Evolutionary conservation across 2,888 invertebrate species (phyloP).

Genomic region (Rhorus exstirpatorius): DNA sequence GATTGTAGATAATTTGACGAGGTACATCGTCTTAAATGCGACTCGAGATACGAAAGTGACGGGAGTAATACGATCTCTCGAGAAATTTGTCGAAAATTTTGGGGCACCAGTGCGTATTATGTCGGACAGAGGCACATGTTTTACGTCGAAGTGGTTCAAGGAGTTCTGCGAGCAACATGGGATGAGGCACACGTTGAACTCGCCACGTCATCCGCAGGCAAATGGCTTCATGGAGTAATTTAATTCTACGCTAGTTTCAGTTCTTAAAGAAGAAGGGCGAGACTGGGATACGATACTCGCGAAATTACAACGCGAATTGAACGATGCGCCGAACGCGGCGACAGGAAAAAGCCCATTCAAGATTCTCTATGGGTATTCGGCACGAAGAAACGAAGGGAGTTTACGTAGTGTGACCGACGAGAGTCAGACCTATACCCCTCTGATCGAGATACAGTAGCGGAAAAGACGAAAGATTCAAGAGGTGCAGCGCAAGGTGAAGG

Average conservation of each 20-base stretch:
- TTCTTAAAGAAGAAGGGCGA: background rate
- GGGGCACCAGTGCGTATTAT: conserved; percentile 5
- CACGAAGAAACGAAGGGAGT: conserved; percentile 33
- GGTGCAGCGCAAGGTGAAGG: no score
- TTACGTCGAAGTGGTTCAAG: conserved; percentile 23
- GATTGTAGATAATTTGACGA: no score
- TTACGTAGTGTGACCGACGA: conserved; percentile 25
- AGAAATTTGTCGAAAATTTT: conserved; percentile 13
- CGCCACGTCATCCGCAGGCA: no score
- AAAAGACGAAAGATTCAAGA: background rate
- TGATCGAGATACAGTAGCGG: background rate
- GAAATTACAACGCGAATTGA: conserved; percentile 60
- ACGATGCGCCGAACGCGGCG: conserved; percentile 40
- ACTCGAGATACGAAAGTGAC: conserved; percentile 6
- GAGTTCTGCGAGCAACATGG: conserved; percentile 53
- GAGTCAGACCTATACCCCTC: background rate
- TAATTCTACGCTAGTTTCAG: no score
- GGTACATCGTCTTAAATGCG: background rate
- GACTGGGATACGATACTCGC: background rate
- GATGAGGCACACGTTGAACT: no score
- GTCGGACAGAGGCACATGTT: conserved; percentile 61
- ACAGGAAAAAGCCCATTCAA: no score
- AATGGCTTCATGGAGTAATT: no score
- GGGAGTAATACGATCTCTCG: conserved; percentile 7
- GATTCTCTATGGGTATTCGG: conserved; percentile 56